Evolutionary conservation across 1,140 invertebrate species (phyloP).

Genomic region (Caenorhabditis brenneri): DNA sequence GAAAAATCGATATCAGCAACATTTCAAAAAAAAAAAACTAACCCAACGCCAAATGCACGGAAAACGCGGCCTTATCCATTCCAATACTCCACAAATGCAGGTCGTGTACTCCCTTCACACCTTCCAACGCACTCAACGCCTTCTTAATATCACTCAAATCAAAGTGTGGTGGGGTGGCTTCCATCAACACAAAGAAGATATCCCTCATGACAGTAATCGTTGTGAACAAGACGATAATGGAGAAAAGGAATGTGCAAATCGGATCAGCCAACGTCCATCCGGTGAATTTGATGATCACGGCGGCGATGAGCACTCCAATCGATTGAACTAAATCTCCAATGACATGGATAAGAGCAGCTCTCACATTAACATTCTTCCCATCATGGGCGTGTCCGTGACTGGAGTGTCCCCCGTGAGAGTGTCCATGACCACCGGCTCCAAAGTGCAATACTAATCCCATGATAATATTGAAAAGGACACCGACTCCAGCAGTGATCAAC

Average conservation of each 20-base stretch:
- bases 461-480: conserved; percentile 89
- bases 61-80: conserved; percentile 79
- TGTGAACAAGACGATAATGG: conserved; percentile 87
- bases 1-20: too few species aligned
- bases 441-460: conserved; percentile 53
- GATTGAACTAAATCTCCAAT: conserved; percentile 95
- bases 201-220: conserved; percentile 91
- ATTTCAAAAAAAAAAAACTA: too few species aligned
- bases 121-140: conserved; percentile 82
- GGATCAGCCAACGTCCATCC: conserved; percentile 89
- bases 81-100: conserved; percentile 93
- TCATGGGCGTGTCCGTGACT: conserved; percentile 60
- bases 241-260: conserved; percentile 96
- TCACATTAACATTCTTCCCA: conserved; percentile 87
- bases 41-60: conserved; percentile 58
- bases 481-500: conserved; percentile 88
- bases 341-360: conserved; percentile 94
- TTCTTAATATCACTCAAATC: conserved; percentile 83
- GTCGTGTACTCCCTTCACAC: conserved; percentile 89
- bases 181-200: conserved; percentile 89
- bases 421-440: conserved; percentile 54
- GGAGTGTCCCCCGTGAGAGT: conserved; percentile 52
- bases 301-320: conserved; percentile 88
- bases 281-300: conserved; percentile 89
- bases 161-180: conserved; percentile 86